Conservation (phyloP, 2,888 invertebrate species). For the Alentia gelatinosa region DNA sequence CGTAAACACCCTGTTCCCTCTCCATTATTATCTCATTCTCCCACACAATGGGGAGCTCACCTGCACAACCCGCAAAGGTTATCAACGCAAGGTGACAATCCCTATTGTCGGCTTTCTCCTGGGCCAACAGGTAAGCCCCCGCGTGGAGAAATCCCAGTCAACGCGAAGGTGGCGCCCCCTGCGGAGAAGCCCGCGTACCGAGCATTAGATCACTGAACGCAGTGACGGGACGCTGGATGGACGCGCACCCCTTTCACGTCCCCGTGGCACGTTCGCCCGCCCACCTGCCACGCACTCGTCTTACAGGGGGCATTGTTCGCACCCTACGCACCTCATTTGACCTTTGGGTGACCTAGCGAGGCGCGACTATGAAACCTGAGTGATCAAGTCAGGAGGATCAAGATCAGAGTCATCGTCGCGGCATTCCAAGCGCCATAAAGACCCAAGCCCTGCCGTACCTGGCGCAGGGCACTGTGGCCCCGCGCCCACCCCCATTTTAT, state of each 20-base stretch:
- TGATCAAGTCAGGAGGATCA: neutral
- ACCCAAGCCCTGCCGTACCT: neutral
- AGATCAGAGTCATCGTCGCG: neutral
- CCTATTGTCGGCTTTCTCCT: neutral
- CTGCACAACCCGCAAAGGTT: neutral
- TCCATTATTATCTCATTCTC: neutral
- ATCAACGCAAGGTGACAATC: neutral
- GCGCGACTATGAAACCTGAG: neutral
- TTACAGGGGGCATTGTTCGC: neutral
- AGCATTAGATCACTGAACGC: neutral
- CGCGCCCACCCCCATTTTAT: neutral
- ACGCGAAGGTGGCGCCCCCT: neutral
- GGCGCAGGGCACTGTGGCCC: neutral
- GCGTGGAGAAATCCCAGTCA: neutral
- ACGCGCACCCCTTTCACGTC: neutral
- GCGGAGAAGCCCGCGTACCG: neutral
- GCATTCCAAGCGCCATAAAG: neutral
- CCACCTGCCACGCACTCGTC: neutral
- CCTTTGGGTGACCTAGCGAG: neutral
- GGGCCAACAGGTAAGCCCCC: neutral
- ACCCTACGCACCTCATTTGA: neutral
- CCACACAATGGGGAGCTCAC: neutral
- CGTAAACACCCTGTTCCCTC: conserved; percentile 3
- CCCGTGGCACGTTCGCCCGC: neutral
- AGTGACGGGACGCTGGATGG: neutral